Percentiles rank a stretch among this genome's conserved stretches.
These are phyloP conservation scores for Neogobius melanostomus DNA, from an alignment of 2,113 vertebrate species.

Conservation along the genomic window DNA sequence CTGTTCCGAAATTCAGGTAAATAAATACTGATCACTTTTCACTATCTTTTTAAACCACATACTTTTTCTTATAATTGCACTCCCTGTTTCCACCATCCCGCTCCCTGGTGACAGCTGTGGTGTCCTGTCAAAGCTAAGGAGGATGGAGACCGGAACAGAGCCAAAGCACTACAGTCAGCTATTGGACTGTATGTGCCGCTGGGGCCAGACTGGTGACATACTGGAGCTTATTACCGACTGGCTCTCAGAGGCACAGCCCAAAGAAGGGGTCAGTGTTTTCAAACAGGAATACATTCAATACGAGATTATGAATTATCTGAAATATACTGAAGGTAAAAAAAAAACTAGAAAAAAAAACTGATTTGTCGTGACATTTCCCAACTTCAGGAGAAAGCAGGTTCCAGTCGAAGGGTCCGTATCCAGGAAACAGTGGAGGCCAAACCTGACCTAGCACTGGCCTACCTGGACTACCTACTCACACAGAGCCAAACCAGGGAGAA, in stretches of 20 bases:
- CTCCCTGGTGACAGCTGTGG: conserved; percentile 77
- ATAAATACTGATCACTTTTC: background rate
- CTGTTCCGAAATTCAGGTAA: conserved; percentile 89
- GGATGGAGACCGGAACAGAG: conserved; percentile 68
- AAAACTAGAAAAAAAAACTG: background rate
- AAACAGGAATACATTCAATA: background rate
- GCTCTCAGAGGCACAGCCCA: conserved; percentile 75
- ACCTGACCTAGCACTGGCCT: conserved; percentile 85
- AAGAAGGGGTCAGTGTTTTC: conserved; percentile 63
- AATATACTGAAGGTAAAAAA: background rate
- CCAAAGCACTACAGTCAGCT: conserved; percentile 77
- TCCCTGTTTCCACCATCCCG: background rate
- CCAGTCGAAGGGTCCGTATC: conserved; percentile 76
- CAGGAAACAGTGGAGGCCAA: conserved; percentile 74
- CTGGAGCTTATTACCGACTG: conserved; percentile 86
- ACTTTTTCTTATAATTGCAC: background rate
- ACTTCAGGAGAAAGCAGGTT: conserved; percentile 58
- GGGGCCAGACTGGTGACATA: conserved; percentile 83
- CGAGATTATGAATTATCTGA: background rate
- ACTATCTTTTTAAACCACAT: background rate
- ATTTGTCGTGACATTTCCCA: background rate
- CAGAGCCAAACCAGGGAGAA: conserved; percentile 76
- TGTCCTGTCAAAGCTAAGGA: conserved; percentile 84
- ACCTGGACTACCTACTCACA: conserved; percentile 85
- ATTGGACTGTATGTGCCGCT: conserved; percentile 90